phyloP scores from a whole-genome alignment of 1,140 invertebrate species.

The Heterodera schachtii region DNA sequence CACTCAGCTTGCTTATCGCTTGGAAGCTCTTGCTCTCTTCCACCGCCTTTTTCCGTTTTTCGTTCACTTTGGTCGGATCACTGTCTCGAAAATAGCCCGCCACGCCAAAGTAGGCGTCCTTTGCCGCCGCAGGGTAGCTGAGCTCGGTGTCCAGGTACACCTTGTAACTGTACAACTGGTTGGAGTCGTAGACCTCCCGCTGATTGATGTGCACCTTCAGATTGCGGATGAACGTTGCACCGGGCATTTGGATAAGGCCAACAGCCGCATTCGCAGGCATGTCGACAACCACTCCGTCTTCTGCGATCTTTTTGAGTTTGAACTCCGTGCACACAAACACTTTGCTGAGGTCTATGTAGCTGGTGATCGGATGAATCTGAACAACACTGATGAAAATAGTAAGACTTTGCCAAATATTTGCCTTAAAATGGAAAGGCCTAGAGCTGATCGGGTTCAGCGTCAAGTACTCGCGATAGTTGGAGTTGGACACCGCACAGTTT shows the following conservation, averaged over 20 bases:
- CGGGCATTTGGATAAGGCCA: background rate
- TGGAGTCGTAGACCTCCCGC: slow-evolving; percentile 10
- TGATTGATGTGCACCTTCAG: slow-evolving; percentile 11
- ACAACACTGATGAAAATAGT: background rate
- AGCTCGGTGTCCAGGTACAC: background rate
- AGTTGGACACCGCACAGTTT: background rate
- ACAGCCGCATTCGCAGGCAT: background rate
- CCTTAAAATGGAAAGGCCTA: background rate
- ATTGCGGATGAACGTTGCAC: background rate
- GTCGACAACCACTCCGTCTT: background rate
- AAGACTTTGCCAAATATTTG: too few species aligned
- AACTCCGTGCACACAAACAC: background rate
- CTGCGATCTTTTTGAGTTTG: background rate
- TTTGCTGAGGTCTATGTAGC: slow-evolving; percentile 6
- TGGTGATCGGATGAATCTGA: slow-evolving; percentile 10
- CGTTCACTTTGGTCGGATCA: background rate
- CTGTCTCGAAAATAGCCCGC: slow-evolving; percentile 1
- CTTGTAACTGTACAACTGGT: slow-evolving; percentile 15
- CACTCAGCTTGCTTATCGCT: slow-evolving; percentile 2
- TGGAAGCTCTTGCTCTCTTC: background rate
- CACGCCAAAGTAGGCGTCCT: background rate
- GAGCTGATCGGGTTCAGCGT: background rate
- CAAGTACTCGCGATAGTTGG: background rate
- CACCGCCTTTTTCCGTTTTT: background rate
- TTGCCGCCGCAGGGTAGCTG: background rate